These are phyloP conservation scores for Nephrotoma appendiculata DNA, from an alignment of 2,888 invertebrate species.

Conservation along the genomic window DNA sequence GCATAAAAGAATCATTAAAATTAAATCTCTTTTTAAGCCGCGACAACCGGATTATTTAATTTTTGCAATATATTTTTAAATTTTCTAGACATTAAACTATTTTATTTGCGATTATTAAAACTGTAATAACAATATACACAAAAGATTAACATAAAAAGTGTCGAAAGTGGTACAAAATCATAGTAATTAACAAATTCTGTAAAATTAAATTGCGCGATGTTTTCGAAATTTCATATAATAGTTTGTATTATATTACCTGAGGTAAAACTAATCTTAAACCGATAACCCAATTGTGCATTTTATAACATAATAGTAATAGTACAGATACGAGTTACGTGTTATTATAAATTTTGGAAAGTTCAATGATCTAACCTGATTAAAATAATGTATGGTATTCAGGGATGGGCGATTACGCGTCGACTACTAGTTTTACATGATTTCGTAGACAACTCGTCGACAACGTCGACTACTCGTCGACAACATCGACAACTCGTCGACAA, in stretches of 20 bases:
- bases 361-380: background rate
- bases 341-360: background rate
- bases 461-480: no score
- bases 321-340: background rate
- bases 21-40: background rate
- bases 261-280: background rate
- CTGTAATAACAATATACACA: background rate
- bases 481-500: no score
- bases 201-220: background rate
- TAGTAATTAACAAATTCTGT: background rate
- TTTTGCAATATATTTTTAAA: background rate
- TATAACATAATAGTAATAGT: no score
- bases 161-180: background rate
- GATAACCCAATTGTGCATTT: background rate
- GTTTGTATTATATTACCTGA: no score
- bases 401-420: no score
- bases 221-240: no score
- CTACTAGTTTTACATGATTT: no score
- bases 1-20: background rate
- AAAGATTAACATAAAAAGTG: background rate
- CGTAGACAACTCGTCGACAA: no score
- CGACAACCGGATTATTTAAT: background rate
- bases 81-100: background rate
- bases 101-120: background rate
- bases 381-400: background rate